These are phyloP conservation scores for Onychorhynchus coronatus DNA, from an alignment of 2,113 vertebrate species.

Conservation along the genomic window DNA sequence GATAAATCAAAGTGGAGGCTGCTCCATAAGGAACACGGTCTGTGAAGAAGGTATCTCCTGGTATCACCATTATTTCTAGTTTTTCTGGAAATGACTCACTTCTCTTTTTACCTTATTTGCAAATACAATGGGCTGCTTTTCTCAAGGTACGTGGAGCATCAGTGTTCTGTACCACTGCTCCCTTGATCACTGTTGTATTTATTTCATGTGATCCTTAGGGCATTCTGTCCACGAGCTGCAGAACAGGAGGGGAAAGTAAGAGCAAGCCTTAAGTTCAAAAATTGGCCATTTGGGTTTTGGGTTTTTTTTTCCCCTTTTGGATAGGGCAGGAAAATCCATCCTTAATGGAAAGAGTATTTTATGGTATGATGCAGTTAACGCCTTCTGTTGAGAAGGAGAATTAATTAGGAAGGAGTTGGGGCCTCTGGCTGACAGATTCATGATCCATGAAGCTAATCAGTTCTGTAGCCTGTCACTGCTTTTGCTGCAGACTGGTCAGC, in stretches of 20 bases:
- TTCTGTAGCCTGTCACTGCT: not conserved
- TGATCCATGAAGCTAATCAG: slow-evolving; percentile 4
- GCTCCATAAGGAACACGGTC: not conserved
- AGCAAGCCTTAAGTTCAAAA: not conserved
- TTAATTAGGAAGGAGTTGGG: slow-evolving; percentile 48
- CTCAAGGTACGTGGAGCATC: not conserved
- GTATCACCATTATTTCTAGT: not conserved
- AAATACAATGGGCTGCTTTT: not conserved
- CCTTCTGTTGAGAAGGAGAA: not conserved
- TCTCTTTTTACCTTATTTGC: not conserved
- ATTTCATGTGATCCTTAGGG: not conserved
- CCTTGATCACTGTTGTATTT: not conserved
- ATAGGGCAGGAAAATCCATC: not conserved
- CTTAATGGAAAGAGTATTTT: not conserved
- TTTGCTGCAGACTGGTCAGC: not conserved
- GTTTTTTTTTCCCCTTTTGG: not conserved
- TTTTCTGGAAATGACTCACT: not conserved
- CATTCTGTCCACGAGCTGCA: not conserved
- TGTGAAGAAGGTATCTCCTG: not conserved
- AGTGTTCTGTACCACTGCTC: not conserved
- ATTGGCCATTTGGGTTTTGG: fast-evolving
- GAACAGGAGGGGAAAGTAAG: not conserved
- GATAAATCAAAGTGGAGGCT: not conserved
- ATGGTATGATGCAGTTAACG: not conserved
- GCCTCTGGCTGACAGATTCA: slow-evolving; percentile 2